A percentile compares a stretch with the other conserved stretches of the same genome.
phyloP scores from a whole-genome alignment of 2,113 vertebrate genomes.

The Parus major region DNA sequence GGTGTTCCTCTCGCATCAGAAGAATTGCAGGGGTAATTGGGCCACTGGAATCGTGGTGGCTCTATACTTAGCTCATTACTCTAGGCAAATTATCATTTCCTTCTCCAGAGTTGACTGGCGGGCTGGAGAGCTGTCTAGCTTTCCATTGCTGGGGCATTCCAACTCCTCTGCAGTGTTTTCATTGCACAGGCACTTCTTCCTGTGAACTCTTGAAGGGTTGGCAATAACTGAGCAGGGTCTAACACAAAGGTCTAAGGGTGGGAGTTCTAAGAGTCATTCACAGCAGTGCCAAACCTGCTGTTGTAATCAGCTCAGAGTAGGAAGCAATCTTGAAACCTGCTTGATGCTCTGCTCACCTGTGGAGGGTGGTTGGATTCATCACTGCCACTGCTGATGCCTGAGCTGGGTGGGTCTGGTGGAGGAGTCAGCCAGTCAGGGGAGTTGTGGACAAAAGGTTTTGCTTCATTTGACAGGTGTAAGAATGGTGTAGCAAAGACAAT shows the following conservation, averaged over 20 bases:
- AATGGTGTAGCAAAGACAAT: background rate
- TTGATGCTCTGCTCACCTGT: background rate
- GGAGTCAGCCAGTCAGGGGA: background rate
- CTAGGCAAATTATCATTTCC: background rate
- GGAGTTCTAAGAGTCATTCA: background rate
- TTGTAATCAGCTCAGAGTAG: background rate
- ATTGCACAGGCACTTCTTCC: background rate
- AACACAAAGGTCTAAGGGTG: background rate
- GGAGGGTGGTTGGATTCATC: background rate
- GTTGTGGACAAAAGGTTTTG: background rate
- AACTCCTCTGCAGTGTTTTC: background rate
- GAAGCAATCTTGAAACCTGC: background rate
- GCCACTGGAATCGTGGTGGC: background rate
- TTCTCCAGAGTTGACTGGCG: background rate
- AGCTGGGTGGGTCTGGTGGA: background rate
- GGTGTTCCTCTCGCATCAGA: background rate
- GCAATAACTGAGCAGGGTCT: fast-evolving
- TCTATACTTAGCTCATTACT: conserved; percentile 8
- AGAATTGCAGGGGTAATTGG: background rate
- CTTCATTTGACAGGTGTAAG: background rate
- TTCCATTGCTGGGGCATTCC: background rate
- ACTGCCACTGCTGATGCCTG: background rate
- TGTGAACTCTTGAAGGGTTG: background rate
- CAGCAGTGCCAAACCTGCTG: background rate
- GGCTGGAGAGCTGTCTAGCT: background rate